Evolutionary conservation across 2,113 vertebrate species (phyloP).

Genomic region (Toxotes jaculatrix): DNA sequence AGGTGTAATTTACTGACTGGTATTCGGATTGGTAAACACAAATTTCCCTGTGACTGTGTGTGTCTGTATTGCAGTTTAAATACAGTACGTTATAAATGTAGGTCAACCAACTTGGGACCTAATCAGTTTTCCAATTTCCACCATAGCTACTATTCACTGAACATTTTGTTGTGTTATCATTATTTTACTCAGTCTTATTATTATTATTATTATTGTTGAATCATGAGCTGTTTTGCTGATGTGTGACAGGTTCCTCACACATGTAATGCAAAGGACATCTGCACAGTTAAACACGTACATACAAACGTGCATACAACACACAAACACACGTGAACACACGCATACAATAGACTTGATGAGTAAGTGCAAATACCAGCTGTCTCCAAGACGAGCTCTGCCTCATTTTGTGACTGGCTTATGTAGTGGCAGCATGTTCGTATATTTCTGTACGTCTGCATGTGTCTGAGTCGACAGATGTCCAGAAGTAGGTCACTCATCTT

Average conservation of each 20-base stretch:
- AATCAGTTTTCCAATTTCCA: background rate
- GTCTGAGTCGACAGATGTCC: constrained; percentile 4
- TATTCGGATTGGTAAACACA: background rate
- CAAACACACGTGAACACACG: background rate
- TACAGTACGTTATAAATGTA: constrained; percentile 1
- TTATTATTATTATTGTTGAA: background rate
- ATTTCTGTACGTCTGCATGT: background rate
- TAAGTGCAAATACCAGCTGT: constrained; percentile 26
- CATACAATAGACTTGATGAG: constrained; percentile 7
- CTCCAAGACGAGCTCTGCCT: background rate
- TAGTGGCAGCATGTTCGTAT: constrained; percentile 11
- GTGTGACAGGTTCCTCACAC: background rate
- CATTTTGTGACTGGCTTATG: constrained; percentile 15
- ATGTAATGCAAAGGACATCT: background rate
- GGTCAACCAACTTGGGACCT: background rate
- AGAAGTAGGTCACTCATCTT: constrained; percentile 34
- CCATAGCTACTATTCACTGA: background rate
- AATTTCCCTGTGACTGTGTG: background rate
- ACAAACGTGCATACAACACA: background rate
- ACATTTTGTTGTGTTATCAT: background rate
- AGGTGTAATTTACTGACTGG: background rate
- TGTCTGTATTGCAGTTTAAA: background rate
- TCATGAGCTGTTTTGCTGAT: background rate
- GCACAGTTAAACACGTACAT: background rate
- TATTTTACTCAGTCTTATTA: background rate